Evolutionary conservation across 2,797 vertebrate species (phyloP), one percentile per base, ranked within the genome.

Genomic region (Notamacropus eugenii): DNA sequence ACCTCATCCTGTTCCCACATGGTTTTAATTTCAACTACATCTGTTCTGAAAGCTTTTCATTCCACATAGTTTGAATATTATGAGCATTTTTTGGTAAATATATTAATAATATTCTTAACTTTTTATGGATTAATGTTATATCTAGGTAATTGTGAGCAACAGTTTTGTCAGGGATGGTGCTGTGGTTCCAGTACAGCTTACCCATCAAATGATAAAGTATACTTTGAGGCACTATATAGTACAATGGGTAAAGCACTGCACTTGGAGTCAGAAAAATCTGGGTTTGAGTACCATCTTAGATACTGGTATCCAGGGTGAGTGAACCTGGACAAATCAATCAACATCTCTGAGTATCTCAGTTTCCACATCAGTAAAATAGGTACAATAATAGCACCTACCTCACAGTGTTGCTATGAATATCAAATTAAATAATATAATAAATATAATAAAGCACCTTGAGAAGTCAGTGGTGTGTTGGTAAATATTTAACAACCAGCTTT

Each of bases 311-410:
- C n/a, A 74, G 14, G 62, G 62, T 67, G 62, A 62, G 31, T 34
- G 16, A 74, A 5, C 16, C 16, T 74, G n/a, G 67, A 74, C 67
- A 74, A 74, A 74, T 74, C 67, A 74, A 40, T 40, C n/a, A 74
- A 40, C 2, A 19, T 74, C n/a, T 22, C 67, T 74, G n/a, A 67
- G 34, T 40, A 6, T 74, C 67, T 74, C 31, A 62, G n/a, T 40
- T 74, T 74, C n/a, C n/a, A 40, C 6, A 40, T 74, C 19, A 22
- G 3, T 0, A 40, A 74, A 74, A 40, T 22, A 74, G 6, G n/a
- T 74, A 74, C 5, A 74, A 74, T 40, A 40, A 74, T 67, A 67
- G 16, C 34, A 67, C 14, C 97, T 97, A 98, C 97, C 97, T 96
- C 92, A 12, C 19, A 67, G 14, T 67, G 62, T n/a, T 67, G 62